Conservation (phyloP, 92 coral and sea anemone species). For the Epizoanthus stellaris region DNA sequence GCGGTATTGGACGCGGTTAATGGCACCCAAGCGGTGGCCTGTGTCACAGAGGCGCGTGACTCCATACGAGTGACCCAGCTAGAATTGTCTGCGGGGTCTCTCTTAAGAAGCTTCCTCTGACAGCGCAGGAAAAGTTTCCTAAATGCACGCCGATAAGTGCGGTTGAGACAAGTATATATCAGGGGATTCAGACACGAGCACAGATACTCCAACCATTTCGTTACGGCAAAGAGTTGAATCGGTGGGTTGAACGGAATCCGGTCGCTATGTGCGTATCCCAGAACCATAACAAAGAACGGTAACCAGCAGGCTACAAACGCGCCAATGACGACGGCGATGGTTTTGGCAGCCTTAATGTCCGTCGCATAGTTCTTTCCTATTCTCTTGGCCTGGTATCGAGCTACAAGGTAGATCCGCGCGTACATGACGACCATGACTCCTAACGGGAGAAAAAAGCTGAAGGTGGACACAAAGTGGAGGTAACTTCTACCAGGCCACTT, state of each 20-base stretch:
- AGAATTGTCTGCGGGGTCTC: conserved; percentile 61
- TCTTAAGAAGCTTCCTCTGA: conserved; percentile 59
- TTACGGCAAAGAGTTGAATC: conserved; percentile 45
- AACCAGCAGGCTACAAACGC: conserved; percentile 84
- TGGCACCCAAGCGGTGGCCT: conserved; percentile 44
- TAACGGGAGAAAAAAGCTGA: conserved; percentile 85
- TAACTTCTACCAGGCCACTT: conserved; percentile 78
- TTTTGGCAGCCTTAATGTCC: conserved; percentile 95
- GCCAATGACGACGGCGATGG: conserved; percentile 96
- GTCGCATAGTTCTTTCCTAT: conserved; percentile 95
- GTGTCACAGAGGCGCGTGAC: conserved; percentile 55
- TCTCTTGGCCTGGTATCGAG: conserved; percentile 93
- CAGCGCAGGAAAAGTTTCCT: conserved; percentile 83
- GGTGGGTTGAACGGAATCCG: conserved; percentile 33
- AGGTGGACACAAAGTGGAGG: conserved; percentile 74
- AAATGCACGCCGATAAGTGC: conserved; percentile 88
- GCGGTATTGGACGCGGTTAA: conserved; percentile 17
- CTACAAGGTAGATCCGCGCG: conserved; percentile 87
- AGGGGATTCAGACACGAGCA: conserved; percentile 93
- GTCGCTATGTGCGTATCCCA: conserved; percentile 61
- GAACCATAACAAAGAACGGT: conserved; percentile 79
- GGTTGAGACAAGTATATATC: conserved; percentile 94
- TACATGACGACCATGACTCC: conserved; percentile 89
- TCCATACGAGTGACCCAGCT: conserved; percentile 66
- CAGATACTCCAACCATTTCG: conserved; percentile 86